Base-by-base conservation (phyloP, 2,797 vertebrate genomes). In the Poecilia picta region DNA sequence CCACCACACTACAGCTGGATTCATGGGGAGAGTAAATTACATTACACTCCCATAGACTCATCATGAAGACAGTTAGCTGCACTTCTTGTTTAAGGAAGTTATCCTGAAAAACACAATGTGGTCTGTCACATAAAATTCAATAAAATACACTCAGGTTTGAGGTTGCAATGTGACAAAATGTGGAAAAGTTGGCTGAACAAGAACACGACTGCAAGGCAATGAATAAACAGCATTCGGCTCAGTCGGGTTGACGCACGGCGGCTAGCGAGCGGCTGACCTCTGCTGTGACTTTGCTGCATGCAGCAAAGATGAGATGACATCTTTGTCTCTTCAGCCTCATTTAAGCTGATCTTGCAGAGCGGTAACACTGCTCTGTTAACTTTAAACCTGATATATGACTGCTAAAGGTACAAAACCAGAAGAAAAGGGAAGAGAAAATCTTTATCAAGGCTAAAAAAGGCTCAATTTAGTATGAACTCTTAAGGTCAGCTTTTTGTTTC, bases 191-290 rank as follows among this genome's bases (percentile, higher is more conserved):
- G 8, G 8, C 8, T 23, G 23, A 25, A 43, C 13, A 41, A 25
- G 20, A 41, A 41, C 8, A 25, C 5, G 12, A 70, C n/a, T 45
- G 41, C 41, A 71, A n/a, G 53, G 10, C 33, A 12, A 20, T 36
- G 76, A 20, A 47, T 72, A 73, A 49, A 47, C 23, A 4, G 16
- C 43, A 31, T 45, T 36, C 11, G n/a, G 25, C 77, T 85, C 55
- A 49, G 68, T 64, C 47, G 62, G 64, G 8, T 0, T 3, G 55
- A 75, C 23, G 0, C 39, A 53, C 41, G 76, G 81, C 78, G 49
- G 62, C 76, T 36, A 46, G 80, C 0, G 57, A 68, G 72, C 2
- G 70, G n/a, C 13, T 80, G 86, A 90, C 85, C 90, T 87, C 82
- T 28, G 79, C 15, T 83, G 33, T 39, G 76, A 74, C 71, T 77